A percentile compares a stretch with the other conserved stretches of the same genome.
Evolutionary conservation across 2,113 vertebrate genomes (phyloP).

Genomic region (Pangasianodon hypophthalmus): DNA sequence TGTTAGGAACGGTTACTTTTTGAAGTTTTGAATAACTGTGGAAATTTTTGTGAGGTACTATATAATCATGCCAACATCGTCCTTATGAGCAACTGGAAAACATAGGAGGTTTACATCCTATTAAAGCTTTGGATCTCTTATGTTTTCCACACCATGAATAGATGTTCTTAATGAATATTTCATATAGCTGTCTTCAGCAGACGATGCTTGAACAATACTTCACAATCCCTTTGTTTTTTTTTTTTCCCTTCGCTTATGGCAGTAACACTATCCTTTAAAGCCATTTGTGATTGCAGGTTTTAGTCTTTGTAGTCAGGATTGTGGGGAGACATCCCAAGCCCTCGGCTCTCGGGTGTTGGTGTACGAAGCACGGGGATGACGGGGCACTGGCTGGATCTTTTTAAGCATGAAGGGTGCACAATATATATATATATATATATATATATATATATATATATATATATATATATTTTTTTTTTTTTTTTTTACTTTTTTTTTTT

Average conservation of each 20-base stretch:
- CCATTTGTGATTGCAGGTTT: neutral
- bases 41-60: neutral
- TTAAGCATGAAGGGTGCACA: conserved; percentile 45
- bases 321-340: neutral
- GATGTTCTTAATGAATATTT: conserved; percentile 48
- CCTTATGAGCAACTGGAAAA: neutral
- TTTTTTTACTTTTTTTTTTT: too few species aligned
- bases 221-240: conserved; percentile 11
- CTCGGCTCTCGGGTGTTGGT: neutral
- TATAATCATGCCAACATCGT: neutral
- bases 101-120: conserved; percentile 16
- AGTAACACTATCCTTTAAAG: conserved; percentile 7
- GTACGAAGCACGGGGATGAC: neutral
- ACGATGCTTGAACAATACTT: neutral
- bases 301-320: conserved; percentile 2
- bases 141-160: conserved; percentile 25
- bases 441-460: too few species aligned
- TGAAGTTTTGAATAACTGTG: conserved; percentile 1
- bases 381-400: conserved; percentile 5
- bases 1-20: neutral
- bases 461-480: too few species aligned
- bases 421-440: neutral
- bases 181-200: conserved; percentile 30
- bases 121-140: conserved; percentile 26
- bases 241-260: neutral